phyloP scores from a whole-genome alignment of 92 coral and sea anemone genomes.

The Siderastrea radians region DNA sequence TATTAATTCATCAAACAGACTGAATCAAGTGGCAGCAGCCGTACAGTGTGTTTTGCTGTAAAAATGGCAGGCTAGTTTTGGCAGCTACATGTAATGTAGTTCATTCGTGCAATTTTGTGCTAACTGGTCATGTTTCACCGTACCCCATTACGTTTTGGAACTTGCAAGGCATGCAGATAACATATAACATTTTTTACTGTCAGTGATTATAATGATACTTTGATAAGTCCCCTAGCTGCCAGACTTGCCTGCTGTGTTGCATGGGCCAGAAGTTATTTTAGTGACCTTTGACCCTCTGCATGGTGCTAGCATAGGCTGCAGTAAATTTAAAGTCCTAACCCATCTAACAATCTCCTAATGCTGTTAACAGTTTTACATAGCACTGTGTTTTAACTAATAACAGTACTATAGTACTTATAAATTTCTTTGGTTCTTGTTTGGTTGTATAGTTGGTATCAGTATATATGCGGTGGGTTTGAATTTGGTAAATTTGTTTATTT shows the following conservation, averaged over 20 bases:
- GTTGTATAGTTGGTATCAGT: background rate
- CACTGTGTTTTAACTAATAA: no score
- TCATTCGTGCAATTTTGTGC: background rate
- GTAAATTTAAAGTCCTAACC: background rate
- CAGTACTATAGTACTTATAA: no score
- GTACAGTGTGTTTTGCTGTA: background rate
- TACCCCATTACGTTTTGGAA: background rate
- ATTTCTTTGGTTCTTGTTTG: background rate
- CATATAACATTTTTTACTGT: background rate
- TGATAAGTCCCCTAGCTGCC: background rate
- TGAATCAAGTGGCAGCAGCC: background rate
- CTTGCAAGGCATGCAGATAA: background rate
- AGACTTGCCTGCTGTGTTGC: conserved; percentile 14
- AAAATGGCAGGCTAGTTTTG: background rate
- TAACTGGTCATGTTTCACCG: background rate
- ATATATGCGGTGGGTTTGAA: no score
- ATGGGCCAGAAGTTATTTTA: conserved; percentile 4
- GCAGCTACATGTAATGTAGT: background rate
- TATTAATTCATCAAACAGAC: background rate
- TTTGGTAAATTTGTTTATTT: no score
- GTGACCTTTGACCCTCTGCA: background rate
- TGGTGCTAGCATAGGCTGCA: conserved; percentile 16
- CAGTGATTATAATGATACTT: background rate
- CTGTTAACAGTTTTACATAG: background rate
- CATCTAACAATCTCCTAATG: background rate